These are phyloP conservation scores for Drosophila cracens DNA, from an alignment of 2,888 invertebrate species.

Conservation along the genomic window DNA sequence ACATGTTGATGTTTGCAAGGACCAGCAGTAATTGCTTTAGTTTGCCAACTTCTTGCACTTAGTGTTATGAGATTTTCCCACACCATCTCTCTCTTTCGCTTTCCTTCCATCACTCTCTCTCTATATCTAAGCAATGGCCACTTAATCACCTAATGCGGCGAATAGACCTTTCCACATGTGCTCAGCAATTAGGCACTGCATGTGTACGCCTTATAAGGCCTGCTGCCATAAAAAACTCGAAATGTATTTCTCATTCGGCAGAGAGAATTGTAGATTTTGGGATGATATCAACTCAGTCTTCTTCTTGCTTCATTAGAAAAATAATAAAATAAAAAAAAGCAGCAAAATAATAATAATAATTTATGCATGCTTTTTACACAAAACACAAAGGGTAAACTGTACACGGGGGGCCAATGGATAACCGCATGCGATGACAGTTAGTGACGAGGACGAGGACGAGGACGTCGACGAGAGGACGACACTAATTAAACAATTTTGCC, in stretches of 20 bases:
- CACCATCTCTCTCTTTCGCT: not conserved
- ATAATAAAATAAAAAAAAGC: not conserved
- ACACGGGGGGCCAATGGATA: constrained; percentile 35
- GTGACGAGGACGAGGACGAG: constrained; percentile 16
- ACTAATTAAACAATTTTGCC: constrained; percentile 75
- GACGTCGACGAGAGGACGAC: constrained; percentile 53
- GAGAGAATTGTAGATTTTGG: not conserved
- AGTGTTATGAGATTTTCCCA: constrained; percentile 14
- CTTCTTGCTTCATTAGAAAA: constrained; percentile 64
- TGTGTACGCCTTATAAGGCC: not conserved
- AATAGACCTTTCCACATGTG: constrained; percentile 26
- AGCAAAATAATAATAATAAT: constrained; percentile 56
- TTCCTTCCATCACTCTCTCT: not conserved
- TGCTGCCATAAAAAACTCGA: not conserved
- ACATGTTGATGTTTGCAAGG: constrained; percentile 24
- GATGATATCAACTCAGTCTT: not conserved
- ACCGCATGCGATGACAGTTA: constrained; percentile 43
- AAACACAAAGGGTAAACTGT: constrained; percentile 70
- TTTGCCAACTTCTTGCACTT: constrained; percentile 39
- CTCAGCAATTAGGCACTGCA: not conserved
- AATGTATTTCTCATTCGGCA: not conserved
- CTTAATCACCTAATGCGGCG: constrained; percentile 30
- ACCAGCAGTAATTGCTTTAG: constrained; percentile 48
- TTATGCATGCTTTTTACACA: constrained; percentile 76
- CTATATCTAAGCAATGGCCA: not conserved